Evolutionary conservation across 2,888 invertebrate genomes (phyloP).

Genomic region (Didymodactylos carnosus): DNA sequence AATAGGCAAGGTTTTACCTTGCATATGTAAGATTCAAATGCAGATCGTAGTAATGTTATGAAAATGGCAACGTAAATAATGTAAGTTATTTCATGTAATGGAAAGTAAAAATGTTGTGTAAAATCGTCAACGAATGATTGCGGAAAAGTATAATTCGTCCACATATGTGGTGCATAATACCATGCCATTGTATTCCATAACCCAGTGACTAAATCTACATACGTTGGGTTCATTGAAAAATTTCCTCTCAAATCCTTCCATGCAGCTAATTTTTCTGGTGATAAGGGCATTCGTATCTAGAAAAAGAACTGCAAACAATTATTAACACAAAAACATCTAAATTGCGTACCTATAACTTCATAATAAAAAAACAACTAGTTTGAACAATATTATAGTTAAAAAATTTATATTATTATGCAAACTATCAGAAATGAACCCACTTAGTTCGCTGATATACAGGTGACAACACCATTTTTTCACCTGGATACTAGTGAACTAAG

Average conservation of each 20-base stretch:
- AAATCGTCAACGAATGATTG: slow-evolving; percentile 5
- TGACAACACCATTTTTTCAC: too few species aligned
- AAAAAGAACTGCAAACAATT: neutral
- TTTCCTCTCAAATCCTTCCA: neutral
- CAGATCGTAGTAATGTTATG: slow-evolving; percentile 6
- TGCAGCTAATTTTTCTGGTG: neutral
- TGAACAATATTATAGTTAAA: neutral
- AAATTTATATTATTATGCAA: neutral
- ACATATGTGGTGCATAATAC: slow-evolving; percentile 7
- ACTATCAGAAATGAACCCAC: too few species aligned
- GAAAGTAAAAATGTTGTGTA: slow-evolving; percentile 2
- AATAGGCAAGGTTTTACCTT: neutral
- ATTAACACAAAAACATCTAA: too few species aligned
- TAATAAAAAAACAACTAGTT: neutral
- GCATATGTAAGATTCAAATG: neutral
- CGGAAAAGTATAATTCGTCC: slow-evolving; percentile 8
- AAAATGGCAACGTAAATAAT: slow-evolving; percentile 9
- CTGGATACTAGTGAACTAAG: too few species aligned
- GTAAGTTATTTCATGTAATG: neutral
- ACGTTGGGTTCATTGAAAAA: slow-evolving; percentile 7
- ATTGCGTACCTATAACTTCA: too few species aligned
- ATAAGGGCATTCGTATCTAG: neutral
- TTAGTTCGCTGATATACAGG: too few species aligned
- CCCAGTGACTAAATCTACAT: slow-evolving; percentile 7
- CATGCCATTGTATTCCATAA: slow-evolving; percentile 6